These are phyloP conservation scores for Heliconius congener DNA, from an alignment of 1,140 invertebrate species.

Conservation along the genomic window DNA sequence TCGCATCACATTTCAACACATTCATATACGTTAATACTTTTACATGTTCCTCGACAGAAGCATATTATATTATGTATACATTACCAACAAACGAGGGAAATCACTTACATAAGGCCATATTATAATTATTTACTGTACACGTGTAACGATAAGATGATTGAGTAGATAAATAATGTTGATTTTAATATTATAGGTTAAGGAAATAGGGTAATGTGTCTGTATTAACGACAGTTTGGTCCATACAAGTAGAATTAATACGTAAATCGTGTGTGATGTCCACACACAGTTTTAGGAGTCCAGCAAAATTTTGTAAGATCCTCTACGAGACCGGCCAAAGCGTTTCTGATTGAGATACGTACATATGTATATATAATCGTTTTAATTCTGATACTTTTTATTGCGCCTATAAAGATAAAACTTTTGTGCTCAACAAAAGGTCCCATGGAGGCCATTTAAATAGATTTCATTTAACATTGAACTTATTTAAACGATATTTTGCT, in stretches of 20 bases:
- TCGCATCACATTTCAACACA: conserved; percentile 47
- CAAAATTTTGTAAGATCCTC: conserved; percentile 40
- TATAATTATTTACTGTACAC: conserved; percentile 74
- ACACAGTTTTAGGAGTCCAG: conserved; percentile 59
- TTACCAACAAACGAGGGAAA: conserved; percentile 67
- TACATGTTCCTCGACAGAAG: conserved; percentile 65
- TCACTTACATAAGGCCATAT: conserved; percentile 81
- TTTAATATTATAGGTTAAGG: conserved; percentile 74
- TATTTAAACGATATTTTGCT: conserved; percentile 48
- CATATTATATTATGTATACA: conserved; percentile 53
- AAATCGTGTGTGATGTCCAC: conserved; percentile 62
- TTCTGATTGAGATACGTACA: conserved; percentile 17
- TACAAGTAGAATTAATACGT: conserved; percentile 77
- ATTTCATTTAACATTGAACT: conserved; percentile 28
- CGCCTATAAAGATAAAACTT: conserved; percentile 15
- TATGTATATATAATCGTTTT: conserved; percentile 27
- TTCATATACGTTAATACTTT: conserved; percentile 54
- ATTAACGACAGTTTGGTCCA: conserved; percentile 80
- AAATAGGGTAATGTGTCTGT: conserved; percentile 71
- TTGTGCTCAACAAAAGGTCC: conserved; percentile 29
- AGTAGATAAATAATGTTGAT: conserved; percentile 76
- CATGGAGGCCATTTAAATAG: conserved; percentile 28
- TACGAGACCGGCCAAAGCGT: conserved; percentile 31
- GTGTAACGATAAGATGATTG: conserved; percentile 78
- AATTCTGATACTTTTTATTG: conserved; percentile 17